Percentiles rank a stretch among this genome's conserved stretches.
Evolutionary conservation across 2,888 invertebrate genomes (phyloP).

Genomic region (Cantharis nigra): DNA sequence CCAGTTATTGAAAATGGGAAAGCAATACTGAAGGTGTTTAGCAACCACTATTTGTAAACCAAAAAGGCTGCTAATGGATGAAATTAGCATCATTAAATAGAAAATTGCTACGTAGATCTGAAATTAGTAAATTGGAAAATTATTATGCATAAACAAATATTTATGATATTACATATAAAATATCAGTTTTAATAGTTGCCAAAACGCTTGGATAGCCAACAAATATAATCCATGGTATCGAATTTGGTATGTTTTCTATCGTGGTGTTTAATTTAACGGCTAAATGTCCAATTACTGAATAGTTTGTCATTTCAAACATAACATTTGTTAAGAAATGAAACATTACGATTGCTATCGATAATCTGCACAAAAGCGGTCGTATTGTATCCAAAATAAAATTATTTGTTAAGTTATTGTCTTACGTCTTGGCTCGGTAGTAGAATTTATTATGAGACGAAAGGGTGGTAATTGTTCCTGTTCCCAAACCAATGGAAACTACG

Average conservation of each 20-base stretch:
- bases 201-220: neutral
- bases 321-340: neutral
- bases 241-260: neutral
- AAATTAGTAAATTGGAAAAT: constrained; percentile 32
- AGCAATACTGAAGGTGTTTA: constrained; percentile 56
- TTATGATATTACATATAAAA: neutral
- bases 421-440: constrained; percentile 56
- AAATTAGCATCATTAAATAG: constrained; percentile 79
- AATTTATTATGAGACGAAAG: constrained; percentile 76
- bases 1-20: constrained; percentile 52
- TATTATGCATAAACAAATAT: neutral
- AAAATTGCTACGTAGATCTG: constrained; percentile 78
- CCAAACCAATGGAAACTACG: constrained; percentile 52
- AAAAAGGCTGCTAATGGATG: constrained; percentile 77
- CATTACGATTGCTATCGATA: neutral
- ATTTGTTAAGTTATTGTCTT: neutral
- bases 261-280: neutral
- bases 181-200: neutral
- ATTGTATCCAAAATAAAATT: neutral
- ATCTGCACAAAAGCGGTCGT: neutral
- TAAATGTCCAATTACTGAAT: neutral
- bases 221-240: neutral
- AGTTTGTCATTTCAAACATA: neutral
- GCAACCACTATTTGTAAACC: constrained; percentile 54
- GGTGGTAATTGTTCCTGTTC: constrained; percentile 75